These are phyloP conservation scores for Coracias cyanogaster DNA, from an alignment of 2,797 vertebrate genomes.

Conservation along the genomic window DNA sequence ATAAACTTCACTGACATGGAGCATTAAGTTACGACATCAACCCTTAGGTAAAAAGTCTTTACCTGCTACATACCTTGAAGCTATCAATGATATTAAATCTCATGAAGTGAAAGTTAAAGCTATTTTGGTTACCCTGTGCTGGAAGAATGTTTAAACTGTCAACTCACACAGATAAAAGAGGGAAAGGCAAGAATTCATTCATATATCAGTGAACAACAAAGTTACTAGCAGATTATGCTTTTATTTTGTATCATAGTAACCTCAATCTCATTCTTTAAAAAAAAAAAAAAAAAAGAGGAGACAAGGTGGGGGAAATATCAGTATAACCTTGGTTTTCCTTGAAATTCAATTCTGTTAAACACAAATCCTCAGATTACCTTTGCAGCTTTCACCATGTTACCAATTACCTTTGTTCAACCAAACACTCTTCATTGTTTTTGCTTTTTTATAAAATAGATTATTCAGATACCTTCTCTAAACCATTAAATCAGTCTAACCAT, in stretches of 20 bases:
- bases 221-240: background rate
- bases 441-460: slow-evolving; percentile 16
- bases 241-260: background rate
- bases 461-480: background rate
- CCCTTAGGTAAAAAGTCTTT: background rate
- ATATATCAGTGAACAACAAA: background rate
- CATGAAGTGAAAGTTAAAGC: background rate
- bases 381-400: background rate
- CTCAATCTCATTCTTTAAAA: background rate
- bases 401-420: background rate
- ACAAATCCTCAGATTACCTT: slow-evolving; percentile 32
- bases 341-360: slow-evolving; percentile 34
- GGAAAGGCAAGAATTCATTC: background rate
- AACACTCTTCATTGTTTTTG: background rate
- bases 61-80: background rate
- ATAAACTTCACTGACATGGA: background rate
- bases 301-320: background rate
- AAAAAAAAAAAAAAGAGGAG: rapidly evolving
- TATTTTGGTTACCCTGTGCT: background rate
- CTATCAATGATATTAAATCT: background rate
- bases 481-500: background rate
- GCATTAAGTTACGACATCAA: background rate
- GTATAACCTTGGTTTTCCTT: slow-evolving; percentile 25
- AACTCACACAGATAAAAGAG: background rate
- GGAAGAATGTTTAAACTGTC: background rate